Conservation (phyloP, 2,888 invertebrate genomes). For the Dastarcus helophoroides region DNA sequence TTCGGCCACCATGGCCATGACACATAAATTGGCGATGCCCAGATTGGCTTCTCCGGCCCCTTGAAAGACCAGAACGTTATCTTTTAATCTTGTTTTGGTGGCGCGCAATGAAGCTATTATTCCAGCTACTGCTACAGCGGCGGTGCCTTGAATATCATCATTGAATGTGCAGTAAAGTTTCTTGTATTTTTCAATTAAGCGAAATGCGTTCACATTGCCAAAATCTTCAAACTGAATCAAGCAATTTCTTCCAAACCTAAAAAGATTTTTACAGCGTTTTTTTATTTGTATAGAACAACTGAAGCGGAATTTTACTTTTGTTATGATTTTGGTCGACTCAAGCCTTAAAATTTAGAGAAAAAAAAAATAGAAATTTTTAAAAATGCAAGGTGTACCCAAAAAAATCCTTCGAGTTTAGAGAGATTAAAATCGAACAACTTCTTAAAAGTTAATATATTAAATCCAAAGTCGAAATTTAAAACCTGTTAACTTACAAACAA, state of each 20-base stretch:
- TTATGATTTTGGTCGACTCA: no score
- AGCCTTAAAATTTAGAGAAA: no score
- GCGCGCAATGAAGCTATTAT: conserved; percentile 75
- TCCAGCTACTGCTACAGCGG: conserved; percentile 91
- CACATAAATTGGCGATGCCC: conserved; percentile 86
- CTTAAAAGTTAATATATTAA: no score
- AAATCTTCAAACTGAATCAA: conserved; percentile 97
- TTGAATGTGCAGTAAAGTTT: conserved; percentile 90
- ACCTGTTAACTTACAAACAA: no score
- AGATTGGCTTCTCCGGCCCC: conserved; percentile 85
- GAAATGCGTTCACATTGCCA: conserved; percentile 93
- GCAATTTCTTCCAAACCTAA: conserved; percentile 74
- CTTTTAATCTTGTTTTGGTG: conserved; percentile 69
- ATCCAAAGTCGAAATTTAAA: no score
- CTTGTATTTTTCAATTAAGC: conserved; percentile 81
- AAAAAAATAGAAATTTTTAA: no score
- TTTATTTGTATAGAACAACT: no score
- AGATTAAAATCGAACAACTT: no score
- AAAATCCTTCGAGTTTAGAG: no score
- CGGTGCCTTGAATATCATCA: conserved; percentile 85
- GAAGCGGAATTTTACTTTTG: no score
- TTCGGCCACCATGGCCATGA: conserved; percentile 85
- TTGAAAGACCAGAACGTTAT: conserved; percentile 79
- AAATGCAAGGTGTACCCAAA: no score
- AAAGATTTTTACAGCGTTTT: no score